Base-by-base conservation (phyloP, 2,113 vertebrate species). In the Stegostoma tigrinum region DNA sequence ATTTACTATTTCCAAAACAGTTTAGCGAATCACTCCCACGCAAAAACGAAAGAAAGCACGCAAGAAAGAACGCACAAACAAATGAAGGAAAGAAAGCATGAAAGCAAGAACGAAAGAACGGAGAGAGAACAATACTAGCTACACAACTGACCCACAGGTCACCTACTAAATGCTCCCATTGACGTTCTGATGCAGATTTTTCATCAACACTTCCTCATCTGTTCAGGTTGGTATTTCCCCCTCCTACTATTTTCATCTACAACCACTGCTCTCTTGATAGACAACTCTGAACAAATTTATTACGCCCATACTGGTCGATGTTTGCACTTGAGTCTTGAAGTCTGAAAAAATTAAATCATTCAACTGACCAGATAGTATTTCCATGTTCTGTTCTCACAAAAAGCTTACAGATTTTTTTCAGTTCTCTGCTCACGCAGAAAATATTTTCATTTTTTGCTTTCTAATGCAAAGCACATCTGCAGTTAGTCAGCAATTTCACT, bases 311-410 rank as follows among this genome's bases (percentile, higher is more conserved):
- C 21, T 42, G 55, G 64, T 90, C n/a, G 19, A 64, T 64, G 17
- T n/a, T 90, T 90, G 34, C 12, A 89, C 30, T 14, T 5, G 1
- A 23, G 17, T 91, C 89, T 38, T 19, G 66, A 93, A 34, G 61
- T 66, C 34, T 91, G 34, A 93, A 42, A n/a, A 93, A 93, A 91
- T n/a, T 91, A 91, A 91, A 19, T n/a, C n/a, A 67, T 67, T 93
- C 89, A 66, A 66, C 55, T 42, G 34, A 21, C 64, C 17, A 66
- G 34, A 3, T n/a, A 93, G n/a, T n/a, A 93, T 93, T 93, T 93
- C 89, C 64, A 61, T 38, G 23, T 80, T 17, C 14, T 14, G 5
- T 80, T 80, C 34, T 38, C 75, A 80, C n/a, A 38, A 17, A 61
- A 17, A 61, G 34, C 8, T 42, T 64, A 5, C 89, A 91, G 34